Evolutionary conservation across 2,797 vertebrate genomes (phyloP).

Genomic region (Macropus fuliginosus): DNA sequence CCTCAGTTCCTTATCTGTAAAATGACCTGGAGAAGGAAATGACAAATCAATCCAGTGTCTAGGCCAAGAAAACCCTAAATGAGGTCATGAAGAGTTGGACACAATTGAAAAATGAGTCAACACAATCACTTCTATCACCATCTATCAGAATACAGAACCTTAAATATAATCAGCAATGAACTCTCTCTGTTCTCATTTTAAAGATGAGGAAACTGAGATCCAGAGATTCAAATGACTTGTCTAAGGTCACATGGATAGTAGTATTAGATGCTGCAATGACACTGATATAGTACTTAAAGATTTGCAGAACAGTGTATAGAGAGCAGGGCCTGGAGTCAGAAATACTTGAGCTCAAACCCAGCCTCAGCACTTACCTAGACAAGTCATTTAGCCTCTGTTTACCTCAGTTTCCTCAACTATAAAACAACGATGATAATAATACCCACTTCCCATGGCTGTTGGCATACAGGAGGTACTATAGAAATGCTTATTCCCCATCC

Average conservation of each 20-base stretch:
- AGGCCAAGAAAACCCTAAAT: not conserved
- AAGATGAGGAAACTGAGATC: not conserved
- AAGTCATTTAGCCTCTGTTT: not conserved
- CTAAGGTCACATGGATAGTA: not conserved
- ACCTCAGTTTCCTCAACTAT: not conserved
- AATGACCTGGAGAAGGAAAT: not conserved
- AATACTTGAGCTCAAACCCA: too few relatives aligned
- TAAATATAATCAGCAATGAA: not conserved
- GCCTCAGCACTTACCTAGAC: not conserved
- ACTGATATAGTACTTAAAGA: not conserved
- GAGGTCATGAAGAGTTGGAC: not conserved
- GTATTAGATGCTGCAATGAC: not conserved
- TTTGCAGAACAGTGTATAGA: not conserved
- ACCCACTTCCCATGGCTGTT: not conserved
- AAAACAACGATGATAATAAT: not conserved
- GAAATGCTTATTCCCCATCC: not conserved
- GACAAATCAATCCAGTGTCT: not conserved
- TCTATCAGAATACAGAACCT: not conserved
- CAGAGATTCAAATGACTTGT: not conserved
- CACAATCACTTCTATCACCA: not conserved
- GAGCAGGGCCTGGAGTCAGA: not conserved
- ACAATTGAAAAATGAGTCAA: not conserved
- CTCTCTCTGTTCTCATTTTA: not conserved
- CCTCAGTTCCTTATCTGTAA: not conserved
- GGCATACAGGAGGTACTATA: not conserved